Conservation (phyloP, 2,888 invertebrate species). For the Deilephila porcellus region DNA sequence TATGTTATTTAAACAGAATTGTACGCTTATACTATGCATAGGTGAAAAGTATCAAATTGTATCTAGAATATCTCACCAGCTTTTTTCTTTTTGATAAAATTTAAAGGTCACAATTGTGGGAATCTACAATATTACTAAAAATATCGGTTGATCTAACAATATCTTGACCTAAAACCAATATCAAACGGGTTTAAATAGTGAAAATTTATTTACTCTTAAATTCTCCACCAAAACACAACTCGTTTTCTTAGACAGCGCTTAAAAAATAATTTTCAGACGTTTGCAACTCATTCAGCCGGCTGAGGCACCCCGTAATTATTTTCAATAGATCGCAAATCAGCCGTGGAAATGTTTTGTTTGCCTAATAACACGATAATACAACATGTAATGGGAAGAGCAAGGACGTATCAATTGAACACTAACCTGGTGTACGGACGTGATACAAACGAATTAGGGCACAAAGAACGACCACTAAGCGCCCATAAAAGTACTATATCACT, state of each 20-base stretch:
- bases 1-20: too few relatives aligned
- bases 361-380: constrained; percentile 64
- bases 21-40: too few relatives aligned
- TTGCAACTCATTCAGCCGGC: background rate
- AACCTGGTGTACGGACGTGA: constrained; percentile 42
- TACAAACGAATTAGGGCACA: background rate
- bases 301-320: constrained; percentile 37
- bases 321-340: constrained; percentile 46
- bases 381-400: constrained; percentile 48
- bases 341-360: constrained; percentile 67
- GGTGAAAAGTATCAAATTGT: too few relatives aligned
- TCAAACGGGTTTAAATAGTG: background rate
- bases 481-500: constrained; percentile 39
- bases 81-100: too few relatives aligned
- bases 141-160: too few relatives aligned
- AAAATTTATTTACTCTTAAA: background rate
- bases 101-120: too few relatives aligned
- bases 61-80: too few relatives aligned
- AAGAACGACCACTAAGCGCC: constrained; percentile 34
- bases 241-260: background rate
- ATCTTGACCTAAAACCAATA: background rate
- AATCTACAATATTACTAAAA: too few relatives aligned
- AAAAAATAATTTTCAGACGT: background rate
- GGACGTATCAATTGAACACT: constrained; percentile 57
- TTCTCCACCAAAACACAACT: background rate